Conservation (phyloP, 2,888 invertebrate genomes). For the Margaritifera margaritifera region DNA sequence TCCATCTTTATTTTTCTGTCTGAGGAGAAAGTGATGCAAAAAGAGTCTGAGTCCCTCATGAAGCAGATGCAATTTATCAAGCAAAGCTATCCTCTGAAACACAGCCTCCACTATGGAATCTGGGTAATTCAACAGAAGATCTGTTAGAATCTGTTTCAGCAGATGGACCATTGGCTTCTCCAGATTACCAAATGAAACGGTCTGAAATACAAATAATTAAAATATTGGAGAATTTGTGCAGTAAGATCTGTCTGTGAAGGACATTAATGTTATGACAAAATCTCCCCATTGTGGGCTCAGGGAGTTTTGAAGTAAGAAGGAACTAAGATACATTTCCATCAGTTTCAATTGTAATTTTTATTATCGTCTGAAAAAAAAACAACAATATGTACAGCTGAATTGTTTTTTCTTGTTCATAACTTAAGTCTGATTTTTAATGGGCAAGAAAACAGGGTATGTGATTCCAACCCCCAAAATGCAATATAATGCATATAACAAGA, state of each 20-base stretch:
- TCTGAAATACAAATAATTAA: slow-evolving; percentile 75
- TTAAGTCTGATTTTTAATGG: no score
- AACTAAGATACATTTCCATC: no score
- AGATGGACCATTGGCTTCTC: slow-evolving; percentile 86
- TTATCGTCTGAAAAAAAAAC: no score
- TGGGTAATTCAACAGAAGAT: slow-evolving; percentile 82
- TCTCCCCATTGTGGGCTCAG: no score
- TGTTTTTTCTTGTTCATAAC: no score
- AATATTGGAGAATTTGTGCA: not conserved
- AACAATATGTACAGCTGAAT: no score
- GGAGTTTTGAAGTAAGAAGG: no score
- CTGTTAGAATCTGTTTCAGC: slow-evolving; percentile 84
- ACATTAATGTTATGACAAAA: not conserved
- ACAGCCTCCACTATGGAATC: slow-evolving; percentile 78
- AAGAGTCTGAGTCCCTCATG: slow-evolving; percentile 88
- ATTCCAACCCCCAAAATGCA: no score
- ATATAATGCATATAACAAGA: no score
- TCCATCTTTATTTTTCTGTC: slow-evolving; percentile 42
- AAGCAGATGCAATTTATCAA: slow-evolving; percentile 82
- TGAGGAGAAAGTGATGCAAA: slow-evolving; percentile 88
- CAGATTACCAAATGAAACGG: slow-evolving; percentile 89
- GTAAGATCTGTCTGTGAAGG: not conserved
- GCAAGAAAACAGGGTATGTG: no score
- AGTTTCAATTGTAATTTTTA: no score
- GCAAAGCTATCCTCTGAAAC: slow-evolving; percentile 83